phyloP scores from a whole-genome alignment of 1,140 invertebrate species.

The Drosophila bifasciata region DNA sequence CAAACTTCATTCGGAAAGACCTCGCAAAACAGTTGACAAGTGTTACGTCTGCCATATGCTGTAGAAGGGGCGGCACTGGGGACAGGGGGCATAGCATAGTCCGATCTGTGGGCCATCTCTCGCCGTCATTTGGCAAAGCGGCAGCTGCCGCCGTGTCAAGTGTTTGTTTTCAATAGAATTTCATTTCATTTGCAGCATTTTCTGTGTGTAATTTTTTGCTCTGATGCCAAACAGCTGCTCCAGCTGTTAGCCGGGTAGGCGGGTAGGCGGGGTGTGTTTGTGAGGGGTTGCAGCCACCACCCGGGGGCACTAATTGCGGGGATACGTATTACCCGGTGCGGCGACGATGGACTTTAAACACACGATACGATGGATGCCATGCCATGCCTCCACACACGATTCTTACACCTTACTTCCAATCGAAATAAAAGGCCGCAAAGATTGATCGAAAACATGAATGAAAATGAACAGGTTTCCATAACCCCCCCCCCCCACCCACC shows the following conservation, averaged over 20 bases:
- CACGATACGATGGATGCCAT: conserved; percentile 8
- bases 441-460: conserved; percentile 79
- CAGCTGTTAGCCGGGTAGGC: conserved; percentile 12
- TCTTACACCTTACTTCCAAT: conserved; percentile 72
- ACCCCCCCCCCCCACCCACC: conserved; percentile 5
- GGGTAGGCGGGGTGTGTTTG: not conserved
- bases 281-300: not conserved
- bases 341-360: conserved; percentile 76
- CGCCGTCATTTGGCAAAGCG: conserved; percentile 55
- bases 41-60: conserved; percentile 25
- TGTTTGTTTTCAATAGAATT: conserved; percentile 82
- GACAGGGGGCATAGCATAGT: conserved; percentile 10
- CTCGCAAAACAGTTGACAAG: conserved; percentile 48
- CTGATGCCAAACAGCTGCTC: conserved; percentile 73
- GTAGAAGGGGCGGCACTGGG: not conserved
- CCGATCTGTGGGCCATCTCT: conserved; percentile 56
- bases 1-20: conserved; percentile 33
- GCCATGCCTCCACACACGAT: conserved; percentile 56
- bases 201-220: conserved; percentile 62
- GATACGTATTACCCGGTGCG: conserved; percentile 53
- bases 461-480: conserved; percentile 68
- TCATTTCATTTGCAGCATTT: conserved; percentile 66
- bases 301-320: conserved; percentile 14
- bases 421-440: conserved; percentile 43
- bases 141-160: conserved; percentile 75